Evolutionary conservation across 2,113 vertebrate species (phyloP).

Genomic region (Paralichthys olivaceus): DNA sequence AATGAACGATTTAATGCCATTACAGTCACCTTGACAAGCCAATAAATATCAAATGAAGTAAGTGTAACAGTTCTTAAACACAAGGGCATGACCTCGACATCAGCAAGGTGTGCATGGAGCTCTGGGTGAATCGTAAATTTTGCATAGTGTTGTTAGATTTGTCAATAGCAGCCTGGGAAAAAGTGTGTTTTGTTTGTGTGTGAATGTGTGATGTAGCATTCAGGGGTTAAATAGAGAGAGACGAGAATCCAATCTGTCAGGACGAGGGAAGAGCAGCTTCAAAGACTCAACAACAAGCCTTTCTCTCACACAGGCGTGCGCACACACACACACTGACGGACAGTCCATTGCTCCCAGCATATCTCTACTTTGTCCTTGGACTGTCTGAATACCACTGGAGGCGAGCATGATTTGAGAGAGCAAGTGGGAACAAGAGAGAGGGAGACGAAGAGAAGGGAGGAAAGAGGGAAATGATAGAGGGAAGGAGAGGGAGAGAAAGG

Average conservation of each 20-base stretch:
- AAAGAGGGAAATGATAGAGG: conserved; percentile 70
- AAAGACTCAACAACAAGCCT: conserved; percentile 71
- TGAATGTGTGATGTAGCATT: conserved; percentile 54
- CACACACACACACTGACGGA: conserved; percentile 67
- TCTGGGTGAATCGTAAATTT: conserved; percentile 57
- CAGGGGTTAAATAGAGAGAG: conserved; percentile 66
- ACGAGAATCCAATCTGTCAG: conserved; percentile 73
- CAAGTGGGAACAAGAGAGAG: conserved; percentile 74
- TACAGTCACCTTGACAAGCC: conserved; percentile 69
- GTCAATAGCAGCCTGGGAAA: conserved; percentile 41
- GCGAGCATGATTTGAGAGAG: conserved; percentile 78
- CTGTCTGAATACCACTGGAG: conserved; percentile 81
- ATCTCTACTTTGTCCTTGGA: conserved; percentile 84
- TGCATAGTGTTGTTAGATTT: conserved; percentile 43
- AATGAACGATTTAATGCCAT: conserved; percentile 59
- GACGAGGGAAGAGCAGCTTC: conserved; percentile 66
- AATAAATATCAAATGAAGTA: conserved; percentile 65
- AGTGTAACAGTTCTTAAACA: conserved; percentile 61
- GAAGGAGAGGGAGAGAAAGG: conserved; percentile 71
- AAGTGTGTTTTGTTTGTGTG: conserved; percentile 44
- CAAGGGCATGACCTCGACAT: conserved; percentile 58
- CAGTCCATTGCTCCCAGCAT: conserved; percentile 78
- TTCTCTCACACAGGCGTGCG: conserved; percentile 18
- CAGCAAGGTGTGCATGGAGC: conserved; percentile 35
- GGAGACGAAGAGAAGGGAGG: conserved; percentile 61